These are phyloP conservation scores for Clitarchus hookeri DNA, from an alignment of 2,888 invertebrate species.

Conservation along the genomic window DNA sequence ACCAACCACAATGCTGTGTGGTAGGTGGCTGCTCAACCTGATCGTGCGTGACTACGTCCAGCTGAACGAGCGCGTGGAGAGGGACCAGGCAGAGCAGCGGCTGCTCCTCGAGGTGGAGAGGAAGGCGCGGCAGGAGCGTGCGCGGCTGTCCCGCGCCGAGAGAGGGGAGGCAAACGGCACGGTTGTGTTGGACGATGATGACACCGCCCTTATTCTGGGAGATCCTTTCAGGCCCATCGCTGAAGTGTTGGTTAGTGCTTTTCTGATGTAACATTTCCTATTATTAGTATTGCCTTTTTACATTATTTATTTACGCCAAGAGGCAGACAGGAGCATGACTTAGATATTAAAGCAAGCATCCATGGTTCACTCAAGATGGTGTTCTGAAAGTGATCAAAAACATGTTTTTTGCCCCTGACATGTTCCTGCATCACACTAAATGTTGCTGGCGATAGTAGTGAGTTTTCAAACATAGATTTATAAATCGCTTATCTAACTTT, in stretches of 20 bases:
- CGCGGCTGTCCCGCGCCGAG: slow-evolving; percentile 31
- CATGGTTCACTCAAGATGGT: too few relatives aligned
- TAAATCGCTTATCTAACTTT: too few relatives aligned
- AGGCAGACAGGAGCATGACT: too few relatives aligned
- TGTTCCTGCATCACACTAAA: too few relatives aligned
- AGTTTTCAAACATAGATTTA: too few relatives aligned
- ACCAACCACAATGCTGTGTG: background rate
- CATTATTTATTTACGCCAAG: too few relatives aligned
- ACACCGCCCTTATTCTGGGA: slow-evolving; percentile 1
- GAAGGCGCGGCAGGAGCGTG: slow-evolving; percentile 50
- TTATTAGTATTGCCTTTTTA: too few relatives aligned
- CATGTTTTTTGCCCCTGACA: too few relatives aligned
- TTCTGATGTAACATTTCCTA: background rate
- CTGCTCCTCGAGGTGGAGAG: slow-evolving; percentile 57
- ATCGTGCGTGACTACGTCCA: slow-evolving; percentile 69
- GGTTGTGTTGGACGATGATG: slow-evolving; percentile 27
- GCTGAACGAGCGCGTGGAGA: slow-evolving; percentile 66
- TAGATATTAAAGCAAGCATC: too few relatives aligned
- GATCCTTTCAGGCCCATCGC: slow-evolving; percentile 40
- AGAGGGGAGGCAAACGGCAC: slow-evolving; percentile 26
- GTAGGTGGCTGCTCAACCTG: slow-evolving; percentile 68
- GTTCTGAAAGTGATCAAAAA: too few relatives aligned
- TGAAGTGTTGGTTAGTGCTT: slow-evolving; percentile 27
- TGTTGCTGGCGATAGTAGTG: too few relatives aligned
- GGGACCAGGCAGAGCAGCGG: slow-evolving; percentile 62